Evolutionary conservation across 2,888 invertebrate species (phyloP).

Genomic region (Sericinus montela): DNA sequence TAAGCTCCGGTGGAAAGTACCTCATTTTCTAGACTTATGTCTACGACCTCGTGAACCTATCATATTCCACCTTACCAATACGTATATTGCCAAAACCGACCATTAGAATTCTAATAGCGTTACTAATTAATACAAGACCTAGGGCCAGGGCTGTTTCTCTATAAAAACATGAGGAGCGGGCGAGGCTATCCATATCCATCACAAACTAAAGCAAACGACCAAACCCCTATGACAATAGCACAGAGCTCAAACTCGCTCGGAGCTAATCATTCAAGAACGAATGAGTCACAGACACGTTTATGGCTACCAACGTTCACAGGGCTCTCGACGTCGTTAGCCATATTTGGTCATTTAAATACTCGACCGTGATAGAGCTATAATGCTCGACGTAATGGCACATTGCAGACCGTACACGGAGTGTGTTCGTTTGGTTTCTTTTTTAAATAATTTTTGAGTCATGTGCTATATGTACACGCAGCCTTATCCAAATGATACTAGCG

Average conservation of each 20-base stretch:
- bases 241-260: constrained; percentile 36
- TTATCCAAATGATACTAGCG: not conserved
- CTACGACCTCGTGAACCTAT: too few species aligned
- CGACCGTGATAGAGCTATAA: constrained; percentile 31
- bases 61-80: too few species aligned
- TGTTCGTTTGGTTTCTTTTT: not conserved
- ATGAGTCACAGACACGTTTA: constrained; percentile 54
- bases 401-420: not conserved
- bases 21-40: too few species aligned
- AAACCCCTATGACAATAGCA: constrained; percentile 27
- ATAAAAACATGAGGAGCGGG: constrained; percentile 22
- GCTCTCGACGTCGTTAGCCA: constrained; percentile 45
- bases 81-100: too few species aligned
- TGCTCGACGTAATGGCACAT: not conserved
- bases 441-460: constrained; percentile 2
- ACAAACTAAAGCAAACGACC: constrained; percentile 31
- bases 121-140: not conserved
- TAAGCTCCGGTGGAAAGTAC: too few species aligned
- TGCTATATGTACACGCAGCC: not conserved
- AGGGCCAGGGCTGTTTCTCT: not conserved
- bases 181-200: constrained; percentile 55
- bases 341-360: constrained; percentile 55
- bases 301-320: constrained; percentile 42
- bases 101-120: too few species aligned
- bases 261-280: constrained; percentile 15